Evolutionary conservation across 2,888 invertebrate species (phyloP), one percentile per base, ranked within the genome.

Genomic region (Drosophila testacea): DNA sequence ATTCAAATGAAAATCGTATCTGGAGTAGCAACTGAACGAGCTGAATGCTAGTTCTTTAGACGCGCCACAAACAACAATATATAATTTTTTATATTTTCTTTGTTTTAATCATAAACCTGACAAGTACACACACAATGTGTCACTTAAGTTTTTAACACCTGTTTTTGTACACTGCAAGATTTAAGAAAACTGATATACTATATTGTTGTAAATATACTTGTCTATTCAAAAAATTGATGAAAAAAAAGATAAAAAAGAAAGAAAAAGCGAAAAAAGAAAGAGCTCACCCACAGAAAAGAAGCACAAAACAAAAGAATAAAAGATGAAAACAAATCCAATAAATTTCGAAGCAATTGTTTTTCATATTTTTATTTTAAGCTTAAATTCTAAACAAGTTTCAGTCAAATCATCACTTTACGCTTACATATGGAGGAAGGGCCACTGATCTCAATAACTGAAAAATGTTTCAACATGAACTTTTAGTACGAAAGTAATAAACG

Each of bases 291-390:
- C 64, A 79, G 65, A 82, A 81, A 79, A 77, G 63, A 84, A 81
- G 60, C 70, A 74, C 65, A 55, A 47, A 84, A 73, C 48, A 50
- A 77, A 78, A 76, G 6, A 57, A 78, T 60, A 65, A 78, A 75
- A 62, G 27, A 51, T 41, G 6, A 62, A 63, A 57, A 48, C 22
- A 67, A 63, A 72, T 75, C 50, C 50, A 83, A 77, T 85, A 88
- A 83, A 88, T 83, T 68, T 75, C 75, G 69, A 80, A 83, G 85
- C 77, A 79, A 72, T 73, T 83, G 83, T 57, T 77, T 56, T 59
- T 66, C 66, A 85, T 73, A 88, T 79, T 82, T 83, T 83, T 83
- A 83, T 83, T 83, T 85, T 71, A 87, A 87, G 83, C 70, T 63
- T 47, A 73, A 82, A 74, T 70, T 79, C 71, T 77, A 62, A 7